Base-by-base conservation (phyloP, 1,140 invertebrate genomes). In the Zophobas atratus region DNA sequence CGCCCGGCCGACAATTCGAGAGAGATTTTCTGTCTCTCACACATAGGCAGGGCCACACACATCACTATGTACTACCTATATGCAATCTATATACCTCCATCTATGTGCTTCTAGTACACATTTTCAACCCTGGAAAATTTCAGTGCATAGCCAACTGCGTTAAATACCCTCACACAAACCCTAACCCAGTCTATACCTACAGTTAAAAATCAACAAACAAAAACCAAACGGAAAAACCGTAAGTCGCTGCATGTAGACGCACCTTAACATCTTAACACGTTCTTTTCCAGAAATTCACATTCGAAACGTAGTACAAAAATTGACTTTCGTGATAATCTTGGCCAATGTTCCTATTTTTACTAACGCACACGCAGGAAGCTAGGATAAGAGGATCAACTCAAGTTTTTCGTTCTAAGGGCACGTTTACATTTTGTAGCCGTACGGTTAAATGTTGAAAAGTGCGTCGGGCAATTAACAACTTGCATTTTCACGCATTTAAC, bases 101-200 rank as follows among this genome's bases (percentile, higher is more conserved):
- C 76, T 83, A 82, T 82, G 73, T 81, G 75, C 72, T 75, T 72
- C 76, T 74, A 63, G 71, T 72, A 81, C 77, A 78, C 79, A 80
- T 81, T 82, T 77, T 77, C 80, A 81, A 63, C 80, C 80, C 79
- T 77, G 80, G 78, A 83, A 86, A 86, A 81, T 84, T 85, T 86
- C 84, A 86, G 85, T 86, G 82, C 83, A 85, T 85, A 85, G 85
- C 84, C 84, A 82, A 85, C 85, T 86, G 85, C 85, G 85, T 85
- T 84, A 81, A 83, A 83, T 83, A 83, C 82, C 85, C 83, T 83
- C 82, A 85, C 85, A 86, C 82, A 84, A 84, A 83, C 83, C 84
- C 84, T 80, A 82, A 86, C 84, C 85, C 82, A 80, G 81, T 82
- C 85, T 85, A 85, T 83, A 86, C 85, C 85, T 86, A 86, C 85